phyloP scores from a whole-genome alignment of 1,140 invertebrate genomes.

The Lordiphosa collinella region DNA sequence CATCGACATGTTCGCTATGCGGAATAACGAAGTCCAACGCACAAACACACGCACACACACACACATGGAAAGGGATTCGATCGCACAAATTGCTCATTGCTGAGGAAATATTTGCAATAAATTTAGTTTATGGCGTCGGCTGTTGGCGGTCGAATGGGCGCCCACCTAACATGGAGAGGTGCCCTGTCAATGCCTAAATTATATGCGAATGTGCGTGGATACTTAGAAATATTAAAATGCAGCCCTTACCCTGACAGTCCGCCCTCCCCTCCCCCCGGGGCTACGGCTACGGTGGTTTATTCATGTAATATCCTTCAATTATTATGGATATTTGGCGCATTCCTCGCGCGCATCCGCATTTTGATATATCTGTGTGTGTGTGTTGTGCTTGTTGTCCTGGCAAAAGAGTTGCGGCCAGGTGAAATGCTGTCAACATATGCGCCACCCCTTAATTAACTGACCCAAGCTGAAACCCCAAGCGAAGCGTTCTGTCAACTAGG shows the following conservation, averaged over 20 bases:
- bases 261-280: not conserved
- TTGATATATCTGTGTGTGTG: slow-evolving; percentile 29
- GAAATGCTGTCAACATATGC: slow-evolving; percentile 18
- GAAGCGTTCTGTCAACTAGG: slow-evolving; percentile 41
- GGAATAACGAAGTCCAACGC: slow-evolving; percentile 44
- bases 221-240: slow-evolving; percentile 76
- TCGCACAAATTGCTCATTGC: slow-evolving; percentile 79
- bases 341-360: slow-evolving; percentile 38
- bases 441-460: slow-evolving; percentile 69
- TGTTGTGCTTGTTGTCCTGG: not conserved
- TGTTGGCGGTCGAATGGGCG: slow-evolving; percentile 51
- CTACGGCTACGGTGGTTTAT: slow-evolving; percentile 53
- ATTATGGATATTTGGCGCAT: slow-evolving; percentile 78
- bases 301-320: slow-evolving; percentile 79
- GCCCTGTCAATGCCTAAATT: slow-evolving; percentile 77
- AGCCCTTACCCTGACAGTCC: slow-evolving; percentile 33
- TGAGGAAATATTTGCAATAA: slow-evolving; percentile 79
- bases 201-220: slow-evolving; percentile 60
- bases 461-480: slow-evolving; percentile 39
- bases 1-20: slow-evolving; percentile 63
- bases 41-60: slow-evolving; percentile 15
- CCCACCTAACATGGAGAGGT: slow-evolving; percentile 29
- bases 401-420: slow-evolving; percentile 19
- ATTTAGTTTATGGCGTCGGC: slow-evolving; percentile 76
- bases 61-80: slow-evolving; percentile 47